Conservation (phyloP, 2,113 vertebrate genomes). For the Rhinolophus sinicus region DNA sequence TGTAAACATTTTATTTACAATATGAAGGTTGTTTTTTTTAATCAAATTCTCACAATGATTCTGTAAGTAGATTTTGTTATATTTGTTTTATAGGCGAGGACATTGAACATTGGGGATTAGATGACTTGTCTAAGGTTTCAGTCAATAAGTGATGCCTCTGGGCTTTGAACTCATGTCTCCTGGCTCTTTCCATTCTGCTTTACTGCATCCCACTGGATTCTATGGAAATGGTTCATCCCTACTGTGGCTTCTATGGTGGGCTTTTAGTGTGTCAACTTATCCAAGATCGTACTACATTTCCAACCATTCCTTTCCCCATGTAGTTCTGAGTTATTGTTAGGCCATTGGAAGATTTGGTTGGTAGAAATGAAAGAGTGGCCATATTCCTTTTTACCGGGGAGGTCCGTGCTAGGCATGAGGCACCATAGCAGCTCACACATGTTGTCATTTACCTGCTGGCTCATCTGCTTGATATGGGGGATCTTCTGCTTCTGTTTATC, state of each 20-base stretch:
- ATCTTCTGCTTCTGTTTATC: not conserved
- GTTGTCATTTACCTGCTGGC: not conserved
- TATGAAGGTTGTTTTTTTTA: not conserved
- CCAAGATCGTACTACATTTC: not conserved
- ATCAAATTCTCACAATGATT: not conserved
- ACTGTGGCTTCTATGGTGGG: not conserved
- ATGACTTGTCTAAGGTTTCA: not conserved
- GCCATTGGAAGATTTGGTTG: not conserved
- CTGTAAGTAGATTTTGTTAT: not conserved
- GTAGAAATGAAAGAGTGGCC: not conserved
- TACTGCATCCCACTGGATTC: not conserved
- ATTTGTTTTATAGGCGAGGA: not conserved
- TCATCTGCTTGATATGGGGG: not conserved
- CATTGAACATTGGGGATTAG: not conserved
- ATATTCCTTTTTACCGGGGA: not conserved
- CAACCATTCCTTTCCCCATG: not conserved
- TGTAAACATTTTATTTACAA: no score
- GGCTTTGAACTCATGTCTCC: not conserved
- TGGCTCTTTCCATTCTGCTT: not conserved
- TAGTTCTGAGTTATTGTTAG: not conserved
- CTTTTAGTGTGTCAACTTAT: not conserved
- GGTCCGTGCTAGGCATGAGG: not conserved
- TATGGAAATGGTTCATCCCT: not conserved
- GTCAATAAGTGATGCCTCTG: not conserved
- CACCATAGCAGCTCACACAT: accelerated